Conservation (phyloP, 1,140 invertebrate genomes). For the Caenorhabditis briggsae region DNA sequence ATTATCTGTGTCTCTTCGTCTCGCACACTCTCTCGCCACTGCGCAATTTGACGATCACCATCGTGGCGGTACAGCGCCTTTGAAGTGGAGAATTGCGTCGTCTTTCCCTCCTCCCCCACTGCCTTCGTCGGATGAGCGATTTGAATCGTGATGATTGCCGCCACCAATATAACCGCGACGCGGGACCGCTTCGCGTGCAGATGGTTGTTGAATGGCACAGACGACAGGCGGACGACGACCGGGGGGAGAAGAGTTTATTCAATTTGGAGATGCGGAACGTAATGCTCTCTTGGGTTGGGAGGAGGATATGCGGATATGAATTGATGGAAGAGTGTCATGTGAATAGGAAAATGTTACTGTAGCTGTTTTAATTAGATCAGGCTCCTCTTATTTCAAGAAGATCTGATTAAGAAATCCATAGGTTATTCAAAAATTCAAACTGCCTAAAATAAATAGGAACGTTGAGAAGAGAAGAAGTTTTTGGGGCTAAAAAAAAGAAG, state of each 20-base stretch:
- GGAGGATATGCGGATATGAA: conserved; percentile 26
- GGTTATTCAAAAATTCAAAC: too few species aligned
- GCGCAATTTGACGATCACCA: conserved; percentile 38
- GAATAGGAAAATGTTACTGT: neutral
- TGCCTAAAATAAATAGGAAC: too few species aligned
- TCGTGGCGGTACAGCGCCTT: conserved; percentile 11
- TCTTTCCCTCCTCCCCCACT: neutral
- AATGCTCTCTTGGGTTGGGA: neutral
- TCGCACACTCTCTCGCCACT: neutral
- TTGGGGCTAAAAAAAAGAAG: too few species aligned
- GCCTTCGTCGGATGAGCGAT: neutral
- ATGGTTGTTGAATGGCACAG: neutral
- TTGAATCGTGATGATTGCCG: conserved; percentile 50
- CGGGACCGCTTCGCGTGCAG: conserved; percentile 27
- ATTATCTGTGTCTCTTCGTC: conserved; percentile 1
- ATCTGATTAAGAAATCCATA: too few species aligned
- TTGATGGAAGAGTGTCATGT: conserved; percentile 24
- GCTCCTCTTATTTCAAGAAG: too few species aligned
- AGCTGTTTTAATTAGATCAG: neutral
- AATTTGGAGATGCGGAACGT: conserved; percentile 41
- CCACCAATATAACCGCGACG: conserved; percentile 44
- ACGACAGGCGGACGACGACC: neutral
- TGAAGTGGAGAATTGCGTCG: conserved; percentile 47
- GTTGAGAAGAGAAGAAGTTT: too few species aligned
- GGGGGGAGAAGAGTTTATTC: conserved; percentile 11